phyloP scores from a whole-genome alignment of 2,797 vertebrate genomes.

The Eulemur coronatus region DNA sequence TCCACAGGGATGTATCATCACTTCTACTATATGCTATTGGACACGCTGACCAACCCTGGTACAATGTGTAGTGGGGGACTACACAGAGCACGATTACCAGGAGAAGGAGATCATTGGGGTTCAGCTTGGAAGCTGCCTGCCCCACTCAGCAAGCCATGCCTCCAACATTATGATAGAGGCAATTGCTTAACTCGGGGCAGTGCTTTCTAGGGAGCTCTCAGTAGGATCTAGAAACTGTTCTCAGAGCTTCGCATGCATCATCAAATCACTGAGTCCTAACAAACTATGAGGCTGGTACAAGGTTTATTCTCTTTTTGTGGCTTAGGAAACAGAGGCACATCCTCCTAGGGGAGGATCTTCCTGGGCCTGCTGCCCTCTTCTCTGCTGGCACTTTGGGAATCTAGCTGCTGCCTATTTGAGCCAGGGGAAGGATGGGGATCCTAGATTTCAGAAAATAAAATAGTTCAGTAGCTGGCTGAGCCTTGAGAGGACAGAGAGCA shows the following conservation, averaged over 20 bases:
- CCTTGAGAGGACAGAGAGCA: not conserved
- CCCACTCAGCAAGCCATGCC: not conserved
- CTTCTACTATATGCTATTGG: not conserved
- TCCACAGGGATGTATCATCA: not conserved
- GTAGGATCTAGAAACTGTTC: not conserved
- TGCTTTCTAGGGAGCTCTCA: not conserved
- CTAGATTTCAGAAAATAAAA: slow-evolving; percentile 2
- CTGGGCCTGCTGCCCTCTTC: not conserved
- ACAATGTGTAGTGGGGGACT: not conserved
- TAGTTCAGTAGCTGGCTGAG: not conserved
- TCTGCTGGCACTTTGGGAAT: not conserved
- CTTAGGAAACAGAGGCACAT: not conserved
- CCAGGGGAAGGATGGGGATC: not conserved
- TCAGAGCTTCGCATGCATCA: not conserved
- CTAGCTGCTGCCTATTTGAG: not conserved
- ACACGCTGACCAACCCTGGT: not conserved
- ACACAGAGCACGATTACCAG: not conserved
- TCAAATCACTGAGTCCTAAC: not conserved
- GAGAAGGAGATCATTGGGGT: not conserved
- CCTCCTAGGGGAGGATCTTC: not conserved
- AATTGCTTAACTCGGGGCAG: not conserved
- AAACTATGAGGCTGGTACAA: not conserved
- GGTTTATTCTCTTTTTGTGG: not conserved
- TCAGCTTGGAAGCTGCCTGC: not conserved
- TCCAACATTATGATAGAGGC: not conserved